phyloP scores from a whole-genome alignment of 2,888 invertebrate genomes.

The Dicyrtoma fusca region DNA sequence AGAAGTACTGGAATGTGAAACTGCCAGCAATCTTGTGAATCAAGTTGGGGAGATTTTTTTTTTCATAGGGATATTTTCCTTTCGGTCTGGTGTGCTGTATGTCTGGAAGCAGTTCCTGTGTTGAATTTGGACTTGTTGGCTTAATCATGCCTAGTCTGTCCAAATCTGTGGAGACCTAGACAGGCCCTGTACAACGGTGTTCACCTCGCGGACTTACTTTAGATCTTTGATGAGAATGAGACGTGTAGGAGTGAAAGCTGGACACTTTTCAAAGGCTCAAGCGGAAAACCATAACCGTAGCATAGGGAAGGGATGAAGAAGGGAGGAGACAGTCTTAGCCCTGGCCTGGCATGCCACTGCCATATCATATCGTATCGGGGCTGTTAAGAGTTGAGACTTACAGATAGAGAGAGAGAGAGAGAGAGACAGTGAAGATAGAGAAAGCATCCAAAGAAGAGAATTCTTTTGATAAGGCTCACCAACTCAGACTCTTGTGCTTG shows the following conservation, averaged over 20 bases:
- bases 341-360: constrained; percentile 6
- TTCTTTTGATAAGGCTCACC: constrained; percentile 4
- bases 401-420: constrained; percentile 21
- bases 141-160: constrained; percentile 5
- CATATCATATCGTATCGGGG: constrained; percentile 21
- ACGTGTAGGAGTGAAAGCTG: constrained; percentile 12
- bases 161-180: not conserved
- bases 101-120: constrained; percentile 22
- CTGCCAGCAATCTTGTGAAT: constrained; percentile 6
- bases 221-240: constrained; percentile 1
- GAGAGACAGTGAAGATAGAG: not conserved
- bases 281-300: not conserved
- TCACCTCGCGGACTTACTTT: not conserved
- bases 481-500: constrained; percentile 35
- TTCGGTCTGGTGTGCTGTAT: constrained; percentile 14
- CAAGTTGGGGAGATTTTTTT: not conserved
- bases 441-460: constrained; percentile 19
- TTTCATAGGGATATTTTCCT: not conserved
- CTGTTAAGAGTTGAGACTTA: not conserved
- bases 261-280: not conserved
- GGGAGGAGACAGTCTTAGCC: not conserved
- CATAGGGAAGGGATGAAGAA: not conserved
- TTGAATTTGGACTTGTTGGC: constrained; percentile 21
- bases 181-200: too few relatives aligned
- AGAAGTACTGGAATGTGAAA: not conserved